Conservation (phyloP, 1,140 invertebrate genomes). For the Bombus waltoni region DNA sequence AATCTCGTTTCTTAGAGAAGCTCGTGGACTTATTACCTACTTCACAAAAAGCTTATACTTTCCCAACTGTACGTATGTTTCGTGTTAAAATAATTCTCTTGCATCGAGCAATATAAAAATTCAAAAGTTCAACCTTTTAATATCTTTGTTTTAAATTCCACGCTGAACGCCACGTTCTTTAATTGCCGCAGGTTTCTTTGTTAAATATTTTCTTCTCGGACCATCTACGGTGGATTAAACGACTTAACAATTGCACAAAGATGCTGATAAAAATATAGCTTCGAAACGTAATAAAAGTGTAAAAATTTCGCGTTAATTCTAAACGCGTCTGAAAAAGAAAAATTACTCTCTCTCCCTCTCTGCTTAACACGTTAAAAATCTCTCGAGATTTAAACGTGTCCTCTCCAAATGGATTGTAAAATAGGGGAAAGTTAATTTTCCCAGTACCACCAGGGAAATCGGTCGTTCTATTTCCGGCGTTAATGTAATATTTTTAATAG, state of each 20-base stretch:
- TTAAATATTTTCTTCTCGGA: no score
- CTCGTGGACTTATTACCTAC: neutral
- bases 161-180: no score
- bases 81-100: no score
- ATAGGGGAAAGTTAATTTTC: slow-evolving; percentile 41
- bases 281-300: neutral
- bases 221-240: no score
- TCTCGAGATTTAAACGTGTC: slow-evolving; percentile 44
- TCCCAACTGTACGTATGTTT: neutral
- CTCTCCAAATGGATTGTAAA: slow-evolving; percentile 36
- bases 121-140: neutral
- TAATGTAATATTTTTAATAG: slow-evolving; percentile 35
- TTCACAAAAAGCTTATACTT: neutral
- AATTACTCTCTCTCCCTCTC: neutral
- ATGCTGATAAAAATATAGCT: no score
- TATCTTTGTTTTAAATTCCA: no score
- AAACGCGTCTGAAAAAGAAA: neutral
- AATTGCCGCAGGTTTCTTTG: no score
- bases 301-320: neutral
- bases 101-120: neutral
- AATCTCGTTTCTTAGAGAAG: no score
- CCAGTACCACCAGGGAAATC: slow-evolving; percentile 30
- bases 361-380: slow-evolving; percentile 24
- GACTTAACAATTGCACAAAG: no score
- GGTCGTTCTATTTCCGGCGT: slow-evolving; percentile 30